phyloP scores from a whole-genome alignment of 2,888 invertebrate species.

The Sabatieria punctata region DNA sequence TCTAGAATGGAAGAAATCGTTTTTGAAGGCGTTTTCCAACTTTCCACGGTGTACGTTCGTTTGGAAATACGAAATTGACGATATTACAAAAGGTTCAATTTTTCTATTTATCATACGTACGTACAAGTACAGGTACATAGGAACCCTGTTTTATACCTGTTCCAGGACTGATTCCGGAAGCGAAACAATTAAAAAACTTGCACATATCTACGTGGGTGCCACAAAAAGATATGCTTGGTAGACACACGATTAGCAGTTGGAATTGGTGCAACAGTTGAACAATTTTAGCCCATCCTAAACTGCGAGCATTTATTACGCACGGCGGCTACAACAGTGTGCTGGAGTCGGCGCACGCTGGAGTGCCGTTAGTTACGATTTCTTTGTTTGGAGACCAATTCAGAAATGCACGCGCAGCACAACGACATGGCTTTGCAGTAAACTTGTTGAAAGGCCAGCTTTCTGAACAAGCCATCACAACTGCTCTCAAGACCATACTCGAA shows the following conservation, averaged over 20 bases:
- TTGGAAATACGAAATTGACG: slow-evolving; percentile 13
- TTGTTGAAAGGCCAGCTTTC: slow-evolving; percentile 9
- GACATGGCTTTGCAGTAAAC: slow-evolving; percentile 10
- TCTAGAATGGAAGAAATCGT: slow-evolving; percentile 14
- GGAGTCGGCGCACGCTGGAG: slow-evolving; percentile 16
- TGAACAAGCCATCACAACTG: slow-evolving; percentile 1
- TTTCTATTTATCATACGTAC: too few relatives aligned
- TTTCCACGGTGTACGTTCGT: slow-evolving; percentile 18
- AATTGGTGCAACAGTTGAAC: neutral
- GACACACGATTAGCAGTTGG: too few relatives aligned
- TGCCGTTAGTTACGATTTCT: slow-evolving; percentile 16
- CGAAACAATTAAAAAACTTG: slow-evolving; percentile 13
- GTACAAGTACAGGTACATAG: too few relatives aligned
- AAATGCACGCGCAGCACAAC: slow-evolving; percentile 10
- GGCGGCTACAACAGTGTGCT: slow-evolving; percentile 16
- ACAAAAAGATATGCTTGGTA: slow-evolving; percentile 18
- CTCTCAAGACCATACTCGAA: slow-evolving; percentile 3
- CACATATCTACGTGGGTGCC: slow-evolving; percentile 20
- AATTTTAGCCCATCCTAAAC: slow-evolving; percentile 13
- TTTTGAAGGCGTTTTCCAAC: slow-evolving; percentile 13
- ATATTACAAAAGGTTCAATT: too few relatives aligned
- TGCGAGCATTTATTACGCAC: slow-evolving; percentile 16
- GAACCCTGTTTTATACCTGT: too few relatives aligned
- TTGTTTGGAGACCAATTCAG: slow-evolving; percentile 16
- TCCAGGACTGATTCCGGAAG: slow-evolving; percentile 2